Conservation (phyloP, 2,113 vertebrate genomes). For the Montifringilla adamsi region DNA sequence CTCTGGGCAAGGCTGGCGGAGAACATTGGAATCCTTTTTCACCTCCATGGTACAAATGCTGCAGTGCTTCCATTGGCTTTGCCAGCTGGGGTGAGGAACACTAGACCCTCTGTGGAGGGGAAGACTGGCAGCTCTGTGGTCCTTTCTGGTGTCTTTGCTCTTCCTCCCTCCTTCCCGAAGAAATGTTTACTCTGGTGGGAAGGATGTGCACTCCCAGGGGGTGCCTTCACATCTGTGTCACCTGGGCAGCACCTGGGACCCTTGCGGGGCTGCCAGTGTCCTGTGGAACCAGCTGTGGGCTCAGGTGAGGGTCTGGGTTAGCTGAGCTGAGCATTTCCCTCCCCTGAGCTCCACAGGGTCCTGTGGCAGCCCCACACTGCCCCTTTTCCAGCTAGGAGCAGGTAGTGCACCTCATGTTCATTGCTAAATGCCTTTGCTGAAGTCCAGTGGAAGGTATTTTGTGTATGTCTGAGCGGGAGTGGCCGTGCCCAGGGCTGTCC, state of each 20-base stretch:
- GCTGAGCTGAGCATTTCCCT: not conserved
- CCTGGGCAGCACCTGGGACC: not conserved
- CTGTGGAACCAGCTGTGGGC: not conserved
- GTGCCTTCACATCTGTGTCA: not conserved
- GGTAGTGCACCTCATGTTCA: rapidly evolving
- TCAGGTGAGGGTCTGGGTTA: not conserved
- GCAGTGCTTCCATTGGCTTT: not conserved
- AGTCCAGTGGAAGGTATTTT: not conserved
- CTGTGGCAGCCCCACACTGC: not conserved
- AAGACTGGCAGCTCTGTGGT: not conserved
- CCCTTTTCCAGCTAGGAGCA: not conserved
- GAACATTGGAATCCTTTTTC: not conserved
- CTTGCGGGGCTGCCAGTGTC: not conserved
- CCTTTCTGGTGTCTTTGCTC: not conserved
- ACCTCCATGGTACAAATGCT: not conserved
- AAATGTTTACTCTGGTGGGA: not conserved
- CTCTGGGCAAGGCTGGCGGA: not conserved
- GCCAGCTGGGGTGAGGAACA: not conserved
- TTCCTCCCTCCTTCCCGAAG: not conserved
- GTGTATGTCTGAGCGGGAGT: not conserved
- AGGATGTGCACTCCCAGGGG: not conserved
- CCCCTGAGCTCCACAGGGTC: not conserved
- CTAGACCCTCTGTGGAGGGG: not conserved
- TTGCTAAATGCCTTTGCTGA: not conserved
- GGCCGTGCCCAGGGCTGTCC: not conserved